Evolutionary conservation across 2,797 vertebrate species (phyloP), one percentile per base, ranked within the genome.

Genomic region (Onychomys arenicola): DNA sequence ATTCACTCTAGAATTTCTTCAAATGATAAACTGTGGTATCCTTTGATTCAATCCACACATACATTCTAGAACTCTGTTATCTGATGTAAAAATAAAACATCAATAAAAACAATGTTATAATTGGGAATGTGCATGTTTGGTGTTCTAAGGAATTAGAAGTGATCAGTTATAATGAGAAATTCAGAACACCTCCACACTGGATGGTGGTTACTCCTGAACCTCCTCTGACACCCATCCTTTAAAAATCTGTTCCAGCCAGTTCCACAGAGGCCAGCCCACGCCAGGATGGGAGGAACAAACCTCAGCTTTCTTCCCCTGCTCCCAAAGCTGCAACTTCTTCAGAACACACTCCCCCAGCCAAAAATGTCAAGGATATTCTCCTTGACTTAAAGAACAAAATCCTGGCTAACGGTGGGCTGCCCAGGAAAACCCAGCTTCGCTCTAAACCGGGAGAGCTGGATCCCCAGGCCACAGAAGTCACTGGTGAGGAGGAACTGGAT

Each of bases 351-450:
- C 23, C 90, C 67, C 90, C 29, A 46, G 92, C 92, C 91, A 98
- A 94, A 95, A 98, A 97, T 19, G 96, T 81, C 94, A 98, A 98
- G 87, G 96, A 43, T 96, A 95, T 92, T 67, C 92, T 98, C 96
- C 98, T 97, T 83, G 98, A 98, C 88, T 97, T 98, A 71, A 98
- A 98, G 95, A 99, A 94, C 92, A 98, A 98, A 97, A 69, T 98
- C 55, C 2, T 98, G 96, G 91, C 96, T 83, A 94, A 94, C 17
- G 91, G 95, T 34, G 98, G 96, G 4, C 23, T 46, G 29, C 61
- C 59, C 19, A 97, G 92, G 81, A 98, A 97, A 95, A 90, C 97
- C 83, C 97, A 97, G 91, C 89, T 97, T 89, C 96, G 87, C 34
- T 97, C 97, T 49, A 97, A 97, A 95, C 52, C 59, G 4, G 89